Evolutionary conservation across 1,140 invertebrate genomes (phyloP).

Genomic region (Drosophila miranda): DNA sequence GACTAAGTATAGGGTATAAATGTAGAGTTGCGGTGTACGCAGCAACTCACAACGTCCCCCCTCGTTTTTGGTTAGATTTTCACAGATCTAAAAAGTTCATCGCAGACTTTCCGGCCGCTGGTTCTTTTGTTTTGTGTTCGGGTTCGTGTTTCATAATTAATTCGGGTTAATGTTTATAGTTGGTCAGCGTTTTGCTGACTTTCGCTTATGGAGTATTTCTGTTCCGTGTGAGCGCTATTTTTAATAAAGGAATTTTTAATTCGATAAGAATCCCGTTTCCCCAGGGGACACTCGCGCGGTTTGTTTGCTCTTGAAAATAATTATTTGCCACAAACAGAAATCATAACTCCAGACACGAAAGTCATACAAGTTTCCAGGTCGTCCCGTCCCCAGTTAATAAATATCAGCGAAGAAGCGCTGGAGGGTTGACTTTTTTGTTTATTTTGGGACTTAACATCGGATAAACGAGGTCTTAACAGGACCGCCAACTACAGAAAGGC

Average conservation of each 20-base stretch:
- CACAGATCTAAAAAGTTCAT: conserved; percentile 41
- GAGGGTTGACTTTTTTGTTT: conserved; percentile 67
- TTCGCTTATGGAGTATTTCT: conserved; percentile 50
- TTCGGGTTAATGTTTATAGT: conserved; percentile 62
- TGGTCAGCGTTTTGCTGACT: conserved; percentile 44
- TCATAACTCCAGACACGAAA: conserved; percentile 34
- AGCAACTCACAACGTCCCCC: too few species aligned
- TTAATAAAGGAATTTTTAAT: conserved; percentile 45
- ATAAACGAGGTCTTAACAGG: conserved; percentile 70
- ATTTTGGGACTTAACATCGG: conserved; percentile 65
- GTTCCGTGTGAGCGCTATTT: background rate
- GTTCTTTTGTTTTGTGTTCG: conserved; percentile 53
- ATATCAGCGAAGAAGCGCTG: conserved; percentile 34
- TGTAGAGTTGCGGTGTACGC: too few species aligned
- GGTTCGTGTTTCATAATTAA: conserved; percentile 64
- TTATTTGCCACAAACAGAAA: conserved; percentile 26
- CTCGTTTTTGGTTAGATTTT: conserved; percentile 32
- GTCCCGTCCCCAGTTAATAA: conserved; percentile 46
- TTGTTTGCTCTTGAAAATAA: background rate
- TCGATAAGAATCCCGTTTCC: conserved; percentile 40
- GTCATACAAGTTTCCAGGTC: conserved; percentile 20
- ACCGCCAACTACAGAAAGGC: conserved; percentile 42
- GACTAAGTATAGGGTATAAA: too few species aligned
- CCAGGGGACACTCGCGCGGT: background rate
- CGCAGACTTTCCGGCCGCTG: conserved; percentile 58